Percentiles rank a stretch among this genome's conserved stretches.
These are phyloP conservation scores for Xanthorhoe designata DNA, from an alignment of 2,888 invertebrate species.

Conservation along the genomic window DNA sequence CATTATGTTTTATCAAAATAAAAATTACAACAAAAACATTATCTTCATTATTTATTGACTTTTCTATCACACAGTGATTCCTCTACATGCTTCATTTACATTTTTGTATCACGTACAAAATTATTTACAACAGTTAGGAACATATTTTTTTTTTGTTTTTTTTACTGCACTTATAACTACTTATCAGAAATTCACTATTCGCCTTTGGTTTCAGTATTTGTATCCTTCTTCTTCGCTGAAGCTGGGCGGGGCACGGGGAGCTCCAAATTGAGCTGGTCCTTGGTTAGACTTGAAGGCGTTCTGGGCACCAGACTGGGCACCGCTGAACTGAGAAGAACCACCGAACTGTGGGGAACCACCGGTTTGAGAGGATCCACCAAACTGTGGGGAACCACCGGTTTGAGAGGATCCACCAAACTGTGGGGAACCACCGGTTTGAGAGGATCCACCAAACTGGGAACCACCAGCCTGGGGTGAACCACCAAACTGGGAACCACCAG, in stretches of 20 bases:
- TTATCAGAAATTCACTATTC: conserved; percentile 51
- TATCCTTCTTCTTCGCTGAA: conserved; percentile 77
- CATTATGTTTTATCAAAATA: too few species aligned
- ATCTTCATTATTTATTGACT: conserved; percentile 49
- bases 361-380: conserved; percentile 25
- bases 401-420: conserved; percentile 31
- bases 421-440: conserved; percentile 32
- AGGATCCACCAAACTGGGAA: conserved; percentile 9
- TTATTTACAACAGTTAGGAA: conserved; percentile 47
- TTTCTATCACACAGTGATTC: conserved; percentile 66
- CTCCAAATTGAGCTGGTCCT: conserved; percentile 60
- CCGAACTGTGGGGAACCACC: conserved; percentile 36
- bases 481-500: conserved; percentile 15
- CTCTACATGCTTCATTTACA: conserved; percentile 53
- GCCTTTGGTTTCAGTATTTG: conserved; percentile 73
- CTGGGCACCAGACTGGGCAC: conserved; percentile 11
- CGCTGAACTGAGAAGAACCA: conserved; percentile 23
- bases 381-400: conserved; percentile 33
- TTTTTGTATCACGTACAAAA: conserved; percentile 54
- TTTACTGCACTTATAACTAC: conserved; percentile 50
- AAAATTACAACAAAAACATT: background rate
- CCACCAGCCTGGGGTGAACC: conserved; percentile 13
- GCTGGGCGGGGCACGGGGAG: conserved; percentile 77
- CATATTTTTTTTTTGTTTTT: conserved; percentile 54
- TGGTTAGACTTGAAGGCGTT: conserved; percentile 37